phyloP scores from a whole-genome alignment of 2,113 vertebrate species.

The Cochlearius cochlearius region DNA sequence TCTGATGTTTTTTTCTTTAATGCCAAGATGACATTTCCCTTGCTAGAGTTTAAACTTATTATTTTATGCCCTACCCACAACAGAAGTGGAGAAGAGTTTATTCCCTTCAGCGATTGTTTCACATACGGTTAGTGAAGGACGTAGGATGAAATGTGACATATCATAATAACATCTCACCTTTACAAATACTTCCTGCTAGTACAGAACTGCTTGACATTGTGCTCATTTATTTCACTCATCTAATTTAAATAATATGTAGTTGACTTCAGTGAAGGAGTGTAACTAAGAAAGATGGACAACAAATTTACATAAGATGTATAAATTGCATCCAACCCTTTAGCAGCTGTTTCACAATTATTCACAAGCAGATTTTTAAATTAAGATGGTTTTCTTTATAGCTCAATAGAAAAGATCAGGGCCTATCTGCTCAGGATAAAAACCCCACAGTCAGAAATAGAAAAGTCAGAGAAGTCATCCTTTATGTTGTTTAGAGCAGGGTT shows the following conservation, averaged over 20 bases:
- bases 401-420: not conserved
- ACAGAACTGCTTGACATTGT: not conserved
- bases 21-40: not conserved
- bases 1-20: not conserved
- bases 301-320: not conserved
- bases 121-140: not conserved
- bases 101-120: not conserved
- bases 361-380: not conserved
- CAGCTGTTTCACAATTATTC: not conserved
- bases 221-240: not conserved
- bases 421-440: not conserved
- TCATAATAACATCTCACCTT: not conserved
- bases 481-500: not conserved
- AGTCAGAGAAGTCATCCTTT: not conserved
- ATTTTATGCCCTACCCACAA: not conserved
- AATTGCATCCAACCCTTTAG: not conserved
- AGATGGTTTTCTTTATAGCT: not conserved
- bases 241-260: not conserved
- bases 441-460: not conserved
- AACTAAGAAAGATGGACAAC: not conserved
- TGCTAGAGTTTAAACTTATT: not conserved
- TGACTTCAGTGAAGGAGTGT: not conserved
- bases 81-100: not conserved
- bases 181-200: not conserved
- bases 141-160: not conserved